Base-by-base conservation (phyloP, 2,113 vertebrate genomes). In the Aptenodytes patagonicus region DNA sequence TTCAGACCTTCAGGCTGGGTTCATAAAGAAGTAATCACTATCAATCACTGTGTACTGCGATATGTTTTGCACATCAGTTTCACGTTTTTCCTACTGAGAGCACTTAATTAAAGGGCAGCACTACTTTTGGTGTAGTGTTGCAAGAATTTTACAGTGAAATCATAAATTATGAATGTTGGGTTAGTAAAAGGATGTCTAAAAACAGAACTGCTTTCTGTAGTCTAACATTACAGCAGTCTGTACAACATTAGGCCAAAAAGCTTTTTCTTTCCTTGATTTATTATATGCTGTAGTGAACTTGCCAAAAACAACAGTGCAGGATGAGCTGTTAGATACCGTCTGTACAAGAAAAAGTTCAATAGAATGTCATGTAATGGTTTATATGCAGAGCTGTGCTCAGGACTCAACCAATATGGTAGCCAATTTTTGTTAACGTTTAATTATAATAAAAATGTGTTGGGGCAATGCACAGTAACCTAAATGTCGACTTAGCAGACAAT, bases 231-330 rank as follows among this genome's bases (percentile, higher is more conserved):
- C 96, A 97, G 98, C 97, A 96, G 97, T 96, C 97, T 97, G 97
- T 96, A 96, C 93, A 95, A 97, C 71, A 95, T 93, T 96, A 98
- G 98, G 98, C 97, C 98, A 97, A 97, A 97, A 96, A 97, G 98
- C 98, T 98, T 98, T 98, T 98, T 99, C 98, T 98, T 98, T 90
- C 98, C 90, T 97, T 99, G 99, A 99, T 99, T 99, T 99, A 99
- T 98, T 98, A 98, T 96, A 98, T 98, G 98, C 98, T 95, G 98
- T 89, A 97, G 98, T 83, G 95, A 98, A 98, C 98, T 98, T 99
- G 98, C 98, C 99, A 99, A 99, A 99, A 98, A 99, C 98, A 99
- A 99, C 98, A 99, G 97, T 91, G 96, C 95, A 98, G 98, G 99
- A 99, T 98, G 98, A 98, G 98, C 98, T 98, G 97, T 78, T 98